A percentile compares a stretch with the other conserved stretches of the same genome.
These are phyloP conservation scores for Alethe castanea DNA, from an alignment of 2,113 vertebrate species.

Conservation along the genomic window DNA sequence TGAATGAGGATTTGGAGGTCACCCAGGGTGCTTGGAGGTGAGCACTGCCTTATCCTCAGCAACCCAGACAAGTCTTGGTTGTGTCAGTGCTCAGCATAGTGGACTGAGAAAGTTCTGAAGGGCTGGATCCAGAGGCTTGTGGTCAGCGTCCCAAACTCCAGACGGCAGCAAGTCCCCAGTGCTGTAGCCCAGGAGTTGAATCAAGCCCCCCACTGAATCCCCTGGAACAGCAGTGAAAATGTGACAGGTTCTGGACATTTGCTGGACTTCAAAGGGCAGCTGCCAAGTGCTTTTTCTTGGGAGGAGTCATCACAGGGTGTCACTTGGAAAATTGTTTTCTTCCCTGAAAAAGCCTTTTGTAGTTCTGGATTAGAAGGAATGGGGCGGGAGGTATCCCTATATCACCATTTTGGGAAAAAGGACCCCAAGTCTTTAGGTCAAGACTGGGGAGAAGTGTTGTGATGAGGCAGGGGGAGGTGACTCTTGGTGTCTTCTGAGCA, in stretches of 20 bases:
- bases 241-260: background rate
- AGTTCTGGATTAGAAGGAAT: background rate
- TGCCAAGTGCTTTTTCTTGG: background rate
- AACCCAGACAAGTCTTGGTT: rapidly evolving
- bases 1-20: background rate
- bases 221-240: background rate
- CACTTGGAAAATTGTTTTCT: background rate
- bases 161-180: no score
- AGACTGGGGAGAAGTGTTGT: background rate
- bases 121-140: rapidly evolving
- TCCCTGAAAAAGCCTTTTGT: background rate
- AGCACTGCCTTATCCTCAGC: background rate
- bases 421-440: rapidly evolving
- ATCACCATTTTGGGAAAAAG: background rate
- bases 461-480: background rate
- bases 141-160: background rate
- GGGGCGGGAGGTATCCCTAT: background rate
- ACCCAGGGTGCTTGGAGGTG: background rate
- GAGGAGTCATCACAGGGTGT: background rate
- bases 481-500: background rate
- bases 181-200: background rate
- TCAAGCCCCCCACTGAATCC: background rate
- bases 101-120: background rate
- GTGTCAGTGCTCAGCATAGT: rapidly evolving
- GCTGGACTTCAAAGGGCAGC: background rate